phyloP scores from a whole-genome alignment of 1,140 invertebrate species.

The Plodia interpunctella region DNA sequence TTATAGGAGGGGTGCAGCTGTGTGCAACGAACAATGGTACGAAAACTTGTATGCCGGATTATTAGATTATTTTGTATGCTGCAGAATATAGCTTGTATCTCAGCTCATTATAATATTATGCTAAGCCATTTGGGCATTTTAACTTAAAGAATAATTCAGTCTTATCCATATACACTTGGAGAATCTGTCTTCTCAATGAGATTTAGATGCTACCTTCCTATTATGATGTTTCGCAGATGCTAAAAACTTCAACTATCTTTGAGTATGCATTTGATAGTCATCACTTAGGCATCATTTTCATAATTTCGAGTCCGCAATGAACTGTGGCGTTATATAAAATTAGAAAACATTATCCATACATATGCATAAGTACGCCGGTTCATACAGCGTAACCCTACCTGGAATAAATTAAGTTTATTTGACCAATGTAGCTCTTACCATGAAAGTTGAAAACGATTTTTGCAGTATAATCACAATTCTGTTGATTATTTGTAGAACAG shows the following conservation, averaged over 20 bases:
- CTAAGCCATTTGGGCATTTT: constrained; percentile 3
- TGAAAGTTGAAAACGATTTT: neutral
- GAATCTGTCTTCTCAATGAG: neutral
- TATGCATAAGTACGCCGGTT: neutral
- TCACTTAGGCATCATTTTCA: neutral
- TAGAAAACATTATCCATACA: neutral
- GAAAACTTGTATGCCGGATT: constrained; percentile 50
- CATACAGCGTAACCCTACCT: constrained; percentile 1
- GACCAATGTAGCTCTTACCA: neutral
- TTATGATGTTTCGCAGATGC: neutral
- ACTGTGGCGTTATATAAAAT: neutral
- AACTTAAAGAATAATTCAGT: neutral
- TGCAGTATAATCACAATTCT: neutral
- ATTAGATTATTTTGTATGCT: constrained; percentile 56
- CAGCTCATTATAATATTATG: constrained; percentile 26
- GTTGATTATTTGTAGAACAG: neutral
- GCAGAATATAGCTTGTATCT: constrained; percentile 47
- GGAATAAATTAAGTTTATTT: neutral
- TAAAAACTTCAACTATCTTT: neutral
- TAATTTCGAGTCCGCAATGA: neutral
- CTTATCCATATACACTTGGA: neutral
- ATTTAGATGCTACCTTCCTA: neutral
- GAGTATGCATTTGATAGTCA: neutral
- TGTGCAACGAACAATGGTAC: constrained; percentile 65
- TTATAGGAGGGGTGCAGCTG: constrained; percentile 53